Evolutionary conservation across 2,113 vertebrate species (phyloP).

Genomic region (Syngnathus typhle): DNA sequence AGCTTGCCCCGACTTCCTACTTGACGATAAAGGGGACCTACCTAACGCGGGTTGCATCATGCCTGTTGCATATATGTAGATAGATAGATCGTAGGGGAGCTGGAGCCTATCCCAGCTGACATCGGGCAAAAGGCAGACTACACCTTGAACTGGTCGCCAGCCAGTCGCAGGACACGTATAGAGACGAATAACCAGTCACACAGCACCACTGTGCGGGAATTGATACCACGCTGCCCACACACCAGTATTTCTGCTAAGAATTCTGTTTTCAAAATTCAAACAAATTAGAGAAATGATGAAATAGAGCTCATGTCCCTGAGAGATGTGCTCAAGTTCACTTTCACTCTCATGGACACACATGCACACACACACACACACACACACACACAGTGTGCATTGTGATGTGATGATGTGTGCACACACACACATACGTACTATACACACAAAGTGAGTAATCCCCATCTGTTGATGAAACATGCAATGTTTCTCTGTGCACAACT

Average conservation of each 20-base stretch:
- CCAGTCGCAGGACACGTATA: not conserved
- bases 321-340: not conserved
- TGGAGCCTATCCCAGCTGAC: too few relatives aligned
- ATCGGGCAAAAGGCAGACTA: too few relatives aligned
- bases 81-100: not conserved
- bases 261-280: not conserved
- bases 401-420: not conserved
- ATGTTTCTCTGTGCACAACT: constrained; percentile 19
- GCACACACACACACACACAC: too few relatives aligned
- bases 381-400: too few relatives aligned
- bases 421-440: not conserved
- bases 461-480: constrained; percentile 51
- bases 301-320: not conserved
- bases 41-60: too few relatives aligned
- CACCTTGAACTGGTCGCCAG: too few relatives aligned
- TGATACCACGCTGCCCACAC: too few relatives aligned
- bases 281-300: not conserved
- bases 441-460: constrained; percentile 49
- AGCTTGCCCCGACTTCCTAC: too few relatives aligned
- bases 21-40: too few relatives aligned
- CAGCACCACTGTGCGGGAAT: too few relatives aligned
- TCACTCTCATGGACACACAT: not conserved
- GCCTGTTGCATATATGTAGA: not conserved
- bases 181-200: not conserved
- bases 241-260: not conserved